Percentiles rank a stretch among this genome's conserved stretches.
Conservation (phyloP, 2,797 vertebrate species). For the Danionella dracula region DNA sequence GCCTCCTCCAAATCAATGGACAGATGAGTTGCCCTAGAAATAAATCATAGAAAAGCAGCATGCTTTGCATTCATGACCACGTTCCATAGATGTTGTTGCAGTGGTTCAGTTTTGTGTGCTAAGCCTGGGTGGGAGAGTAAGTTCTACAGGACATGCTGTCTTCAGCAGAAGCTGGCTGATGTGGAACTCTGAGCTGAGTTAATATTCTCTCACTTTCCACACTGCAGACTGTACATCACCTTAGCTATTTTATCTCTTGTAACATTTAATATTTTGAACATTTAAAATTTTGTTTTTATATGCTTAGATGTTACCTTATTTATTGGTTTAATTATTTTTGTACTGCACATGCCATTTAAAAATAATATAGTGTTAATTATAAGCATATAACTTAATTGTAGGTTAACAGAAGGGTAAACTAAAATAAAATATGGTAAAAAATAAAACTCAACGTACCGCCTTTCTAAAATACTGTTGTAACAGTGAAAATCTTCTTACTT, state of each 20-base stretch:
- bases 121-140: background rate
- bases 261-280: background rate
- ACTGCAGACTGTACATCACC: background rate
- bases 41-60: constrained; percentile 13
- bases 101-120: constrained; percentile 14
- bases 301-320: no score
- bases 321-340: no score
- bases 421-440: no score
- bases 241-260: no score
- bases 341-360: no score
- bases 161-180: background rate
- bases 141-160: background rate
- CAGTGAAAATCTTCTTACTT: no score
- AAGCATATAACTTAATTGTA: no score
- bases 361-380: no score
- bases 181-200: background rate
- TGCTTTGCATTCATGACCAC: constrained; percentile 6
- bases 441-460: no score
- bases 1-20: constrained; percentile 15
- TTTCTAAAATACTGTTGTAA: no score
- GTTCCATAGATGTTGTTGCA: constrained; percentile 15
- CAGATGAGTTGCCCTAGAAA: constrained; percentile 17
- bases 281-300: no score
- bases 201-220: background rate
- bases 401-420: no score